Base-by-base conservation (phyloP, 2,888 invertebrate genomes). In the Ochropleura plecta region DNA sequence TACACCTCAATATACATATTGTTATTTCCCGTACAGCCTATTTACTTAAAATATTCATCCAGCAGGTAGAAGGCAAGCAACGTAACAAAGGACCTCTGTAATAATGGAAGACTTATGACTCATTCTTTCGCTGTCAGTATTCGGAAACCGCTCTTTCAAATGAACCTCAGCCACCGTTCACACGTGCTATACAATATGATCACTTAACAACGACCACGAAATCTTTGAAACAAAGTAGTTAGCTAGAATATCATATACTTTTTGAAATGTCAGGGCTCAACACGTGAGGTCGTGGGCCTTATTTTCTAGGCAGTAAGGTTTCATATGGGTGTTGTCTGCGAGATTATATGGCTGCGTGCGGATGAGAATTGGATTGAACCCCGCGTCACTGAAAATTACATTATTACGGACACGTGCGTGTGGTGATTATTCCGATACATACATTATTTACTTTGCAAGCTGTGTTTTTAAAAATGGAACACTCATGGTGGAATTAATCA, bases 321-420 rank as follows among this genome's bases (percentile, higher is more conserved):
- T 94, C 93, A 81, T 93, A 90, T 94, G 78, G 85, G 79, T 78
- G 85, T 84, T 87, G 89, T 86, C 86, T 87, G 88, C 67, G 91
- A 88, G 85, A 91, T 95, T 95, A 90, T 95, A 95, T 93, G 95
- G 95, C 94, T 95, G 94, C 95, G 89, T 90, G 84, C 87, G 89
- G 88, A 90, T 92, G 91, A 88, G 92, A 93, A 93, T 94, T 92
- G 94, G 94, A 93, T 94, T 94, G 91, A 88, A 91, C 89, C 83
- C 87, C 90, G 89, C 92, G 94, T 94, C 94, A 94, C 91, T 92
- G 92, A 91, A 94, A 93, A 93, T 93, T 93, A 92, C 93, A 90
- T 93, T 93, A 93, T 89, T 89, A 79, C 79, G 86, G 84, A 86
- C 95, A 95, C 94, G 94, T 94, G 94, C 89, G 89, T 86, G 86